Percentiles rank a stretch among this genome's conserved stretches.
Evolutionary conservation across 2,888 invertebrate species (phyloP).

Genomic region (Lasioglossum figueresi): DNA sequence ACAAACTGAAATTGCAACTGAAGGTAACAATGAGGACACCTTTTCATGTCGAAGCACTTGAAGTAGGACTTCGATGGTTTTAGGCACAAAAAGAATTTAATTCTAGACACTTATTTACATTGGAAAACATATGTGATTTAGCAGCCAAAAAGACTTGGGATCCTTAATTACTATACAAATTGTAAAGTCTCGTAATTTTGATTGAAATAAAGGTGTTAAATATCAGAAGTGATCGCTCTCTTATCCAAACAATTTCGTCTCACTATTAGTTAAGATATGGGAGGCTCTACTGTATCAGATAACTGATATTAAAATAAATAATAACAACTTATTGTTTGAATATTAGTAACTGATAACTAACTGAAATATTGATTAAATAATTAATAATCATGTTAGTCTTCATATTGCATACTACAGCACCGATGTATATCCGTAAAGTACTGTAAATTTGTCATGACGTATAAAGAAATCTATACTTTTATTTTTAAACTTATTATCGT

Average conservation of each 20-base stretch:
- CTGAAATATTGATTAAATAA: conserved; percentile 25
- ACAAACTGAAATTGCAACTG: not conserved
- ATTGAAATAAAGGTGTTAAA: not conserved
- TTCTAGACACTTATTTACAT: not conserved
- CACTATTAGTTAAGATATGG: not conserved
- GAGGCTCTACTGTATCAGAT: conserved; percentile 4
- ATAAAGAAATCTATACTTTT: conserved; percentile 2
- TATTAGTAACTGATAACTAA: conserved; percentile 17
- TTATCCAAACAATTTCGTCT: not conserved
- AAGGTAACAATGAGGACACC: not conserved
- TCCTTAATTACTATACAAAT: not conserved
- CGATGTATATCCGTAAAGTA: conserved; percentile 17
- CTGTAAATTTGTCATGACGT: conserved; percentile 14
- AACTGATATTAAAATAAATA: conserved; percentile 42
- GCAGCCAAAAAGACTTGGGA: not conserved
- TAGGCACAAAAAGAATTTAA: not conserved
- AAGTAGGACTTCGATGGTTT: not conserved
- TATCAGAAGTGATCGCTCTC: not conserved
- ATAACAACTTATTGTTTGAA: conserved; percentile 23
- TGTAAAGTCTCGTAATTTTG: not conserved
- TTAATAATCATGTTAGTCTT: conserved; percentile 35
- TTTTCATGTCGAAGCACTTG: not conserved
- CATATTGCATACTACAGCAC: conserved; percentile 24
- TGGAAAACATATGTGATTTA: not conserved
- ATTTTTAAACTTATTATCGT: conserved; percentile 11